Conservation (phyloP, 1,140 invertebrate species). For the Atta texana region DNA sequence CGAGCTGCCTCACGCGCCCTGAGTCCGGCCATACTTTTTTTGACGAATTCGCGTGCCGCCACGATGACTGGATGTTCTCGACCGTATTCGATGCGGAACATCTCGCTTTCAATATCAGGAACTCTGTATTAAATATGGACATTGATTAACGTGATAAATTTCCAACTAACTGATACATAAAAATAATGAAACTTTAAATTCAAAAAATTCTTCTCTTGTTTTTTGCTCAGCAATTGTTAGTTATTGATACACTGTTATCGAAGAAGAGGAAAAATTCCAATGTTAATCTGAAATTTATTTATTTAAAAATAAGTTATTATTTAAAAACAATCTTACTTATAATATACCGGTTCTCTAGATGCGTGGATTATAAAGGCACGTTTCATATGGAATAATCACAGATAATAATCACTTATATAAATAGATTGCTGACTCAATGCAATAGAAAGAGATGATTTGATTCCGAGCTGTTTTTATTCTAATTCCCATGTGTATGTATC, state of each 20-base stretch:
- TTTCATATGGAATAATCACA: too few species aligned
- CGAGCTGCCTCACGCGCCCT: constrained; percentile 47
- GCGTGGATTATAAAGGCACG: too few species aligned
- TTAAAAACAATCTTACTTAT: too few species aligned
- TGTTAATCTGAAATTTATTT: neutral
- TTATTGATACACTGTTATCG: neutral
- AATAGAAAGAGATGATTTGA: too few species aligned
- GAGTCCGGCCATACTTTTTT: constrained; percentile 36
- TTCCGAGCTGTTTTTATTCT: too few species aligned
- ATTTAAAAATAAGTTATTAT: neutral
- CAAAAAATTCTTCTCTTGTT: neutral
- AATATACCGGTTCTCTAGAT: too few species aligned
- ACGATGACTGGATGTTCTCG: constrained; percentile 68
- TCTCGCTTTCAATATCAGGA: constrained; percentile 62
- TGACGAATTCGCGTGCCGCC: constrained; percentile 66
- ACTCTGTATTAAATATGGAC: constrained; percentile 38
- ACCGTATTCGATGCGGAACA: constrained; percentile 64
- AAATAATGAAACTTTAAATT: neutral
- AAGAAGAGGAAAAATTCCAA: neutral
- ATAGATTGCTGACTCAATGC: too few species aligned
- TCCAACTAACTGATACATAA: neutral
- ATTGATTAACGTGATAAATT: constrained; percentile 5
- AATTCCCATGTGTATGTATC: too few species aligned
- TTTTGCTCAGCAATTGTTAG: neutral
- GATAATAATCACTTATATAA: too few species aligned